A percentile compares a stretch with the other conserved stretches of the same genome.
These are phyloP conservation scores for Bibio marci DNA, from an alignment of 2,888 invertebrate species.

Conservation along the genomic window DNA sequence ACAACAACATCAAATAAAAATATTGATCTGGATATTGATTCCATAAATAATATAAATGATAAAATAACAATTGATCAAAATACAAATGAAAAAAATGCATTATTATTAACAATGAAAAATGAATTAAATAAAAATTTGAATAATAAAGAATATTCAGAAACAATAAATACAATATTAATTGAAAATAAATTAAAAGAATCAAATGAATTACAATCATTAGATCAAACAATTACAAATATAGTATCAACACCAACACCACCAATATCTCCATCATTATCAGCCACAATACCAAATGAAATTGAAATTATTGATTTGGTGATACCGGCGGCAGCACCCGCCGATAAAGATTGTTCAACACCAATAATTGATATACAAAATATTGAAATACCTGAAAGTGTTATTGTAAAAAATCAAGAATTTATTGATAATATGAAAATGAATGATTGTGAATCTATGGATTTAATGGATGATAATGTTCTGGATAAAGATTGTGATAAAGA, in stretches of 20 bases:
- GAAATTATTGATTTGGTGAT: slow-evolving; percentile 27
- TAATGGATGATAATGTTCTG: too few species aligned
- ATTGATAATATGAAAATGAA: too few species aligned
- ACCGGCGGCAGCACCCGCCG: slow-evolving; percentile 20
- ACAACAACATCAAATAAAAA: too few species aligned
- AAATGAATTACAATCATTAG: too few species aligned
- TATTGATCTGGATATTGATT: too few species aligned
- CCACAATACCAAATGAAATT: slow-evolving; percentile 16
- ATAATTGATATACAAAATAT: slow-evolving; percentile 21
- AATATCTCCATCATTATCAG: too few species aligned
- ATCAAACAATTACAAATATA: too few species aligned
- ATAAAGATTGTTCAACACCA: too few species aligned
- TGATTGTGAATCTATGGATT: too few species aligned
- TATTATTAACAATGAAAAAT: slow-evolving; percentile 24
- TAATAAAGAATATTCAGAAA: slow-evolving; percentile 12
- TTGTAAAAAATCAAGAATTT: slow-evolving; percentile 15
- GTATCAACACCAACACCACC: too few species aligned
- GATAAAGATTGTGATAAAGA: too few species aligned
- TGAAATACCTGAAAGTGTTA: slow-evolving; percentile 18
- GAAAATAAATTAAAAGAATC: slow-evolving; percentile 15
- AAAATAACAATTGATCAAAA: slow-evolving; percentile 2
- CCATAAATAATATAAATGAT: too few species aligned
- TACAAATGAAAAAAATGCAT: slow-evolving; percentile 17
- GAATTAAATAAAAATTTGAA: slow-evolving; percentile 26
- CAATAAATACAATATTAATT: slow-evolving; percentile 21